Evolutionary conservation across 2,888 invertebrate species (phyloP), one percentile per base, ranked within the genome.

Genomic region (Cosmia pyralina): DNA sequence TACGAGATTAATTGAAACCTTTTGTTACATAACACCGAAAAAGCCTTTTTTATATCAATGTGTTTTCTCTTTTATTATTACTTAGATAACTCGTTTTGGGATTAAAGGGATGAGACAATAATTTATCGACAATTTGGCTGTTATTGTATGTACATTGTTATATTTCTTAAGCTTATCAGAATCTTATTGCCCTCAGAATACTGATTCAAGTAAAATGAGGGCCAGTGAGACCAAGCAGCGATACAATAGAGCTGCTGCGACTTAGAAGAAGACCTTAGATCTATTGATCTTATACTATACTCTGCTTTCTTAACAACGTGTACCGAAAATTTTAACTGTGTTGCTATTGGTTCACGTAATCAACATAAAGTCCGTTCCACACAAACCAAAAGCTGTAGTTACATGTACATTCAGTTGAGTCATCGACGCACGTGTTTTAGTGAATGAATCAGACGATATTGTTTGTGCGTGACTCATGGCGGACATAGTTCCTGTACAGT

Each of bases 1-100:
- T 76, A 76, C n/a, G 50, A 59, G 69, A 79, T 83, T 83, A 79
- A 83, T 83, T 72, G 67, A 83, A 79, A 76, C 70, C 83, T 76
- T 82, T 82, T 77, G 74, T 79, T 64, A 67, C 63, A 55, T 67
- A 79, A 73, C 63, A 78, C 65, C 15, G 60, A 66, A 38, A 60
- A 73, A 38, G 38, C 50, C 46, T 64, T 64, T 77, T 77, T 65
- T 66, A 65, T 79, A 55, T 65, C 57, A 62, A 62, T 72, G 52
- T 34, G 52, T 58, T 73, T 79, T 73, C 52, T 53, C 55, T 34
- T 34, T 67, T 77, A 13, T 57, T 71, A 38, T 67, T 48, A 77
- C 41, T 17, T 46, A 58, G 48, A 72, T 58, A 34, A 62, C 60
- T 79, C 55, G 62, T 66, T 79, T 57, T 22, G 15, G 28, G 65